Conservation (phyloP, 1,140 invertebrate genomes). For the Bicyclus anynana region DNA sequence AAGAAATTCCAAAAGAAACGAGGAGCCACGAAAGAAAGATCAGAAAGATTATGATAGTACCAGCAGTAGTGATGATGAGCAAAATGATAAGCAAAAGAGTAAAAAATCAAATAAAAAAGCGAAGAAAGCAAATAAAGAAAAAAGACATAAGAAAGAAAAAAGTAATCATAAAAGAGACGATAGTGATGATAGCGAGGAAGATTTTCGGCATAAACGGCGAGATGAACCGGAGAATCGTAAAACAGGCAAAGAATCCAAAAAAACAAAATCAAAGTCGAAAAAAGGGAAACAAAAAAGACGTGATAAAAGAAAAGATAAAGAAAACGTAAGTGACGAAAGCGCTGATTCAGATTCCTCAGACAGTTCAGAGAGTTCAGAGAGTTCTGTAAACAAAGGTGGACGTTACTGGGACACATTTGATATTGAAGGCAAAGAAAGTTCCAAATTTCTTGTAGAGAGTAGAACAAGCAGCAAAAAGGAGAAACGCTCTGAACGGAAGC, state of each 20-base stretch:
- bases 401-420: conserved; percentile 46
- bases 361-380: conserved; percentile 14
- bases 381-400: conserved; percentile 12
- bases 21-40: not conserved
- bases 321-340: not conserved
- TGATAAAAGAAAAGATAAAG: conserved; percentile 19
- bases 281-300: conserved; percentile 8
- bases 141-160: conserved; percentile 17
- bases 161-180: not conserved
- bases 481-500: conserved; percentile 12
- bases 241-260: not conserved
- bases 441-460: conserved; percentile 7
- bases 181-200: conserved; percentile 4
- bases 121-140: not conserved
- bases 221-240: conserved; percentile 1
- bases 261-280: conserved; percentile 1
- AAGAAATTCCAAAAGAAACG: not conserved
- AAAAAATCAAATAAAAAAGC: conserved; percentile 7
- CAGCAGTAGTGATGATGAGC: not conserved
- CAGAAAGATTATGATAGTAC: not conserved
- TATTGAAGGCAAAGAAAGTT: conserved; percentile 17
- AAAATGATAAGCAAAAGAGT: conserved; percentile 2
- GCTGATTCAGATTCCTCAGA: conserved; percentile 13
- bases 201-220: not conserved
- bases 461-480: conserved; percentile 11